Evolutionary conservation across 1,140 invertebrate genomes (phyloP).

Genomic region (Nomia melanderi): DNA sequence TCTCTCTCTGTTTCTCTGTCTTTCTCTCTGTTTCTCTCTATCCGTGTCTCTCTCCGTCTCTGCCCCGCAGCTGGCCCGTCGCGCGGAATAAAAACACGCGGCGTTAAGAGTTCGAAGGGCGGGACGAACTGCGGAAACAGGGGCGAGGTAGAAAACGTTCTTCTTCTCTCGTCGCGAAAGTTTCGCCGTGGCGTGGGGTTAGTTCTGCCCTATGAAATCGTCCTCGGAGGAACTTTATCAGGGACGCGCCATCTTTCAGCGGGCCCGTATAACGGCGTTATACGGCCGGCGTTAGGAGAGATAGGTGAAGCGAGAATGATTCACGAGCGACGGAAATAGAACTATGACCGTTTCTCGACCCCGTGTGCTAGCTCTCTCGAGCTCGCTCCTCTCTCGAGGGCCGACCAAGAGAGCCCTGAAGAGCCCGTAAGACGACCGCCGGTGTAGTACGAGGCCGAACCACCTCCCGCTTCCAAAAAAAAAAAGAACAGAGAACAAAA

Average conservation of each 20-base stretch:
- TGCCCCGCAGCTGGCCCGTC: background rate
- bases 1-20: too few species aligned
- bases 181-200: background rate
- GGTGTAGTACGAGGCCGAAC: constrained; percentile 74
- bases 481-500: background rate
- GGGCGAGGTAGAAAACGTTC: background rate
- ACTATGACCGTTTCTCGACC: constrained; percentile 71
- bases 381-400: constrained; percentile 62
- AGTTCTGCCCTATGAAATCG: constrained; percentile 7
- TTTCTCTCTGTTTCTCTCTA: too few species aligned
- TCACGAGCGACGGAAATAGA: constrained; percentile 79
- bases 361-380: constrained; percentile 65
- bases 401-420: constrained; percentile 61
- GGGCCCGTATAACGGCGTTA: constrained; percentile 34
- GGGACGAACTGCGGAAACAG: too few species aligned
- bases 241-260: constrained; percentile 36
- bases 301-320: constrained; percentile 77
- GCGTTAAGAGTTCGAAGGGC: background rate
- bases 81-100: background rate
- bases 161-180: constrained; percentile 3
- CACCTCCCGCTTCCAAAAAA: constrained; percentile 46
- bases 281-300: constrained; percentile 59
- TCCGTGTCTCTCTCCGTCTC: too few species aligned
- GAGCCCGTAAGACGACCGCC: constrained; percentile 62
- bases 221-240: constrained; percentile 30